Conservation (phyloP, 2,888 invertebrate species). For the Mycogona germanica region DNA sequence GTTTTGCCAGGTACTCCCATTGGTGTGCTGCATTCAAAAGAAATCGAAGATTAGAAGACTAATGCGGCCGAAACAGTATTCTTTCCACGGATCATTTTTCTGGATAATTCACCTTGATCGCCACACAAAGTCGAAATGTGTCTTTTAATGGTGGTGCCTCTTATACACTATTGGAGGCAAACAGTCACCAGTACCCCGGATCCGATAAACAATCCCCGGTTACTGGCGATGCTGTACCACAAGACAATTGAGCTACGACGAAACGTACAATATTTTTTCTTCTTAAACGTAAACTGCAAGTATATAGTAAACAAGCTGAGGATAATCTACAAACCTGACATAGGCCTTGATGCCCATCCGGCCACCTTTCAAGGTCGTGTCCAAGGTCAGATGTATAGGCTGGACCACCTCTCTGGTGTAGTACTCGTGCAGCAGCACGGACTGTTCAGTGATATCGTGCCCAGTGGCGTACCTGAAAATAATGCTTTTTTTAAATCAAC, state of each 20-base stretch:
- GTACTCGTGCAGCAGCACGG: slow-evolving; percentile 94
- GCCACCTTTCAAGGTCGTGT: slow-evolving; percentile 74
- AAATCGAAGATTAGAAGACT: slow-evolving; percentile 16
- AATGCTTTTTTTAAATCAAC: neutral
- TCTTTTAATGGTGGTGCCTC: neutral
- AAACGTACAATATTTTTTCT: neutral
- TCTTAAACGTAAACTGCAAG: neutral
- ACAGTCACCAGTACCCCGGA: too few species aligned
- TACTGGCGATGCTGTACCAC: too few species aligned
- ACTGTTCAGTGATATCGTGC: slow-evolving; percentile 92
- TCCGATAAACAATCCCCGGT: too few species aligned
- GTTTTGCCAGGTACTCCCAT: slow-evolving; percentile 90
- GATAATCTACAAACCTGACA: slow-evolving; percentile 57
- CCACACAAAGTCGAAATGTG: slow-evolving; percentile 10
- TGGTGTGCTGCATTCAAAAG: slow-evolving; percentile 48
- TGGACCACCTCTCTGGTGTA: slow-evolving; percentile 87
- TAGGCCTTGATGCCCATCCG: slow-evolving; percentile 92
- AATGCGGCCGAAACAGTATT: slow-evolving; percentile 6
- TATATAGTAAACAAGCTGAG: slow-evolving; percentile 3
- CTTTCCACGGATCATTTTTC: slow-evolving; percentile 6
- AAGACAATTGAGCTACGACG: too few species aligned
- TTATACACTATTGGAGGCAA: too few species aligned
- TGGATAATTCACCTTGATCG: slow-evolving; percentile 3
- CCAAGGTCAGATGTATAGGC: slow-evolving; percentile 90
- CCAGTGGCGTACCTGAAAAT: slow-evolving; percentile 66